Percentiles rank a stretch among this genome's conserved stretches.
These are phyloP conservation scores for Globodera rostochiensis DNA, from an alignment of 1,140 invertebrate genomes.

Conservation along the genomic window DNA sequence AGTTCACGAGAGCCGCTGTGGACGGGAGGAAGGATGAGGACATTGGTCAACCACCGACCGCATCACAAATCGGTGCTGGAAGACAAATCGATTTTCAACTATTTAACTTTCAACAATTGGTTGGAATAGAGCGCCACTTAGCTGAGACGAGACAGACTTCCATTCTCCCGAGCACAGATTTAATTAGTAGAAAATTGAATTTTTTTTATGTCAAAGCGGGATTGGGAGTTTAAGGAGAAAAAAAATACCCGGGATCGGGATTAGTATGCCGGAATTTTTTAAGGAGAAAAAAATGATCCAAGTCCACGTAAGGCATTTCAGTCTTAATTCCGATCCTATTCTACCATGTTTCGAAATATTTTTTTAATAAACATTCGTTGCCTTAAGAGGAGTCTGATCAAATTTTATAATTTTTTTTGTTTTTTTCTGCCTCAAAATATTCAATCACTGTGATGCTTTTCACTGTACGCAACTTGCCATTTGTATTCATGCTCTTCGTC, in stretches of 20 bases:
- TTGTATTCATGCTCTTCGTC: neutral
- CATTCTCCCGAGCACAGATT: neutral
- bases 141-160: neutral
- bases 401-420: no score
- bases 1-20: neutral
- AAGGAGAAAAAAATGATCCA: no score
- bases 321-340: neutral
- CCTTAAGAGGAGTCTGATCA: no score
- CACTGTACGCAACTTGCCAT: neutral
- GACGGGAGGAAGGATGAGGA: neutral
- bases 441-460: neutral
- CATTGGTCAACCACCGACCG: neutral
- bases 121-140: neutral
- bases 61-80: neutral
- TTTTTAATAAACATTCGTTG: no score
- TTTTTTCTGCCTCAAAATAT: neutral
- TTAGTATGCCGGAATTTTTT: no score
- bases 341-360: no score
- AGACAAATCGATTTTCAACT: neutral
- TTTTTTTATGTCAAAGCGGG: neutral
- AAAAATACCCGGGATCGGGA: no score
- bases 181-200: neutral
- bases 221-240: no score
- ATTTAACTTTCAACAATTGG: neutral
- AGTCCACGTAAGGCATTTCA: neutral